phyloP scores from a whole-genome alignment of 1,140 invertebrate genomes.

The Mercenaria mercenaria region DNA sequence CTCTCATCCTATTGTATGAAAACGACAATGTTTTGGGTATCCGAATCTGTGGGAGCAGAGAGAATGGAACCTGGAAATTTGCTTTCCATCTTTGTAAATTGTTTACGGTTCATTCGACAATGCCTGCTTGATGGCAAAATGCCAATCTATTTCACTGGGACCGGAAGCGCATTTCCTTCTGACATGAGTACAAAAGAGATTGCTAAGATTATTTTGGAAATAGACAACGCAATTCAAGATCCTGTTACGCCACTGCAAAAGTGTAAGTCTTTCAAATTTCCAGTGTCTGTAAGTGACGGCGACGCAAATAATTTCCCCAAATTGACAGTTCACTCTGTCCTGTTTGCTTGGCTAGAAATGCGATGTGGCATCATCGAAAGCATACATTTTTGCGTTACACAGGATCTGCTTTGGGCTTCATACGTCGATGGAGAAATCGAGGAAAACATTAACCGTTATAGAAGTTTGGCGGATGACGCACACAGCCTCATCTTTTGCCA shows the following conservation, averaged over 20 bases:
- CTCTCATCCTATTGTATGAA: neutral
- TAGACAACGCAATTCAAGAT: neutral
- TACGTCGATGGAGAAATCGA: neutral
- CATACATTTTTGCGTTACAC: neutral
- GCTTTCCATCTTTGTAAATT: neutral
- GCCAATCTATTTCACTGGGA: neutral
- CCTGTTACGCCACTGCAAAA: neutral
- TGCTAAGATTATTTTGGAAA: neutral
- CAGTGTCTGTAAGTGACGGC: neutral
- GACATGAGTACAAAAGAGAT: neutral
- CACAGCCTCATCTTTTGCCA: neutral
- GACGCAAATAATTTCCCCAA: neutral
- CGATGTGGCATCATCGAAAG: neutral
- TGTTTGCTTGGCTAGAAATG: slow-evolving; percentile 9
- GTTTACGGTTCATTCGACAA: neutral
- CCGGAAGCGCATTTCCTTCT: neutral
- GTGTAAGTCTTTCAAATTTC: neutral
- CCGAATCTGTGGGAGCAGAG: neutral
- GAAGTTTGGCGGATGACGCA: neutral
- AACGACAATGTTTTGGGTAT: neutral
- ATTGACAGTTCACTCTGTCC: neutral
- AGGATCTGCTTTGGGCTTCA: neutral
- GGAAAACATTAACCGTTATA: neutral
- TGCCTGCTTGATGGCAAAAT: neutral
- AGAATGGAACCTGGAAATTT: neutral